These are phyloP conservation scores for Plutomurus gul DNA, from an alignment of 1,140 invertebrate species.

Conservation along the genomic window DNA sequence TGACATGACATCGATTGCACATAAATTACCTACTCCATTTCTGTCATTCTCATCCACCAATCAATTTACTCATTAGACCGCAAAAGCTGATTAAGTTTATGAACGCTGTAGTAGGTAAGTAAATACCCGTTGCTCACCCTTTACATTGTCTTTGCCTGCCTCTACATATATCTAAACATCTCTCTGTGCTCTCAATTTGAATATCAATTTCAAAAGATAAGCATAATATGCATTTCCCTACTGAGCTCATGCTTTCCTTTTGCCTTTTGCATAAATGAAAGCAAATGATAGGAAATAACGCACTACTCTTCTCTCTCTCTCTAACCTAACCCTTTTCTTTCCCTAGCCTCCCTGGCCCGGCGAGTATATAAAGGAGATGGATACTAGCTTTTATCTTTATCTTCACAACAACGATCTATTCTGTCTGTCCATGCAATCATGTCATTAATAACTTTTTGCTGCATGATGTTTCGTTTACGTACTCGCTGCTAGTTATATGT, in stretches of 20 bases:
- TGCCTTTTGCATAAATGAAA: conserved; percentile 9
- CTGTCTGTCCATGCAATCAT: conserved; percentile 24
- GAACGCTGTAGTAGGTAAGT: background rate
- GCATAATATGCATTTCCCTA: background rate
- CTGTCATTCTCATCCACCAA: background rate
- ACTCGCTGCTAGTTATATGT: too few species aligned
- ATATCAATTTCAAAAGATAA: background rate
- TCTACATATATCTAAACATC: too few species aligned
- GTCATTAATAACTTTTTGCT: conserved; percentile 29
- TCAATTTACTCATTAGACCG: conserved; percentile 11
- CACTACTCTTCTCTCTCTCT: background rate
- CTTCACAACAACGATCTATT: background rate
- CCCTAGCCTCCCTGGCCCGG: background rate
- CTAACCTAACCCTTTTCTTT: background rate
- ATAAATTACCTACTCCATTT: conserved; percentile 8
- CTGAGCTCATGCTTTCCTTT: background rate
- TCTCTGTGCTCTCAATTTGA: background rate
- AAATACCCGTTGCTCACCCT: background rate
- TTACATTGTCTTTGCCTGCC: too few species aligned
- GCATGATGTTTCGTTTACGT: conserved; percentile 21
- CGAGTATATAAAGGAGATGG: background rate
- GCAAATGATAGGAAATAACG: background rate
- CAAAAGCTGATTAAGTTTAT: conserved; percentile 17
- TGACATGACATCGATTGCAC: background rate
- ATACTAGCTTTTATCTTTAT: background rate